A percentile compares a stretch with the other conserved stretches of the same genome.
phyloP scores from a whole-genome alignment of 2,113 vertebrate genomes.

The Anser brachyrhynchus region DNA sequence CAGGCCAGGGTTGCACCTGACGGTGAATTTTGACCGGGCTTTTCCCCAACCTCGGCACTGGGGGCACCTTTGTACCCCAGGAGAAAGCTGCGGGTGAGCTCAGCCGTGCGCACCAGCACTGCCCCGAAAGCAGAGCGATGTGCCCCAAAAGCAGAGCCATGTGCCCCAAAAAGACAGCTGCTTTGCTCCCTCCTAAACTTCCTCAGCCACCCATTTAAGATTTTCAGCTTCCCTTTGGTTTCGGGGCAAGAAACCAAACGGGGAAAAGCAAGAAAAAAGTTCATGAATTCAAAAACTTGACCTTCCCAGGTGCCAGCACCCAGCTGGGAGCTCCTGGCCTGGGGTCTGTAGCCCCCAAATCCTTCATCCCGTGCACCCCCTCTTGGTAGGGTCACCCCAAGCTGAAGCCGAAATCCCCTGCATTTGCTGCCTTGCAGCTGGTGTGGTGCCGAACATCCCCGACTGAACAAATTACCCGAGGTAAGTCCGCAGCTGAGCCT shows the following conservation, averaged over 20 bases:
- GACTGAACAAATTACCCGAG: neutral
- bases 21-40: neutral
- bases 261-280: neutral
- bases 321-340: neutral
- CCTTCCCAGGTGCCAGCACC: neutral
- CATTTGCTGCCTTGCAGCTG: fast-evolving
- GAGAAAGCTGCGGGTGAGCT: neutral
- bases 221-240: neutral
- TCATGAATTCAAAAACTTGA: neutral
- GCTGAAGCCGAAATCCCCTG: neutral
- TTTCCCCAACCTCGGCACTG: fast-evolving
- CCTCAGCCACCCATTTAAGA: neutral
- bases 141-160: neutral
- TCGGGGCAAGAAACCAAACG: neutral
- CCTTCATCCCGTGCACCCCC: neutral
- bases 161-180: neutral
- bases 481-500: neutral
- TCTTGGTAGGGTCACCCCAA: neutral
- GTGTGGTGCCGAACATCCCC: fast-evolving
- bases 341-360: neutral
- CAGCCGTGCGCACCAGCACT: neutral
- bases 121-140: neutral
- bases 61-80: neutral
- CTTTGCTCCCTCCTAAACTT: neutral
- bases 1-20: too few relatives aligned